phyloP scores from a whole-genome alignment of 2,113 vertebrate genomes.

The Chionodraco myersi region DNA sequence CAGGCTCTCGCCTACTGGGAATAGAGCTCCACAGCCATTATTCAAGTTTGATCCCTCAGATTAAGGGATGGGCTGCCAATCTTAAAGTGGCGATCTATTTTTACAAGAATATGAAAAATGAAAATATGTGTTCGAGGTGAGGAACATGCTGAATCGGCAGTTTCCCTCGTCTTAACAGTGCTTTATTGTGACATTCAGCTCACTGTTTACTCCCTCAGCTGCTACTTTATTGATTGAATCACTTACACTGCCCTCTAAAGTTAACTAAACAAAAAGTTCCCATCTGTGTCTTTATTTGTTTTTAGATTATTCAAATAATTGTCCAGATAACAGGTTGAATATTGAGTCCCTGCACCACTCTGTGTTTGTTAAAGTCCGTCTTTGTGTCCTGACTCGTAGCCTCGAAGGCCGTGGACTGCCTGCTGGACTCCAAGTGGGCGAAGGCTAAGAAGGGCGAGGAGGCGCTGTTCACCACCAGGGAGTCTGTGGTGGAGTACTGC shows the following conservation, averaged over 20 bases:
- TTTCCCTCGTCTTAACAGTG: too few relatives aligned
- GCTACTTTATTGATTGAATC: too few relatives aligned
- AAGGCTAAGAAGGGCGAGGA: conserved; percentile 97
- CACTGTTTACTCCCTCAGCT: too few relatives aligned
- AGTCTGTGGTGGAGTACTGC: conserved; percentile 96
- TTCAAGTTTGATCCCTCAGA: background rate
- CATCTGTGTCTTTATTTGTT: too few relatives aligned
- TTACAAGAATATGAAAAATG: background rate
- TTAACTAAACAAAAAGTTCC: too few relatives aligned
- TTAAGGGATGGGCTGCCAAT: background rate
- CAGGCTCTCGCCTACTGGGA: background rate
- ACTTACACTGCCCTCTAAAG: too few relatives aligned
- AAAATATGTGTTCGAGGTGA: background rate
- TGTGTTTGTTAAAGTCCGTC: background rate
- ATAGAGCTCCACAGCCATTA: background rate
- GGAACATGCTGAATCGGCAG: background rate
- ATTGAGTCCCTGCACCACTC: background rate
- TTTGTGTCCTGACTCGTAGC: conserved; percentile 78
- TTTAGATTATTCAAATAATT: too few relatives aligned
- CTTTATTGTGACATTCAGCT: too few relatives aligned
- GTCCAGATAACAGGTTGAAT: too few relatives aligned
- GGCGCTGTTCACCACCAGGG: conserved; percentile 94
- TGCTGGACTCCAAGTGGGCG: conserved; percentile 98
- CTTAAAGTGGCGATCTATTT: background rate
- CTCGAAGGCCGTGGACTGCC: conserved; percentile 97